Evolutionary conservation across 2,797 vertebrate species (phyloP).

Genomic region (Nasua narica): DNA sequence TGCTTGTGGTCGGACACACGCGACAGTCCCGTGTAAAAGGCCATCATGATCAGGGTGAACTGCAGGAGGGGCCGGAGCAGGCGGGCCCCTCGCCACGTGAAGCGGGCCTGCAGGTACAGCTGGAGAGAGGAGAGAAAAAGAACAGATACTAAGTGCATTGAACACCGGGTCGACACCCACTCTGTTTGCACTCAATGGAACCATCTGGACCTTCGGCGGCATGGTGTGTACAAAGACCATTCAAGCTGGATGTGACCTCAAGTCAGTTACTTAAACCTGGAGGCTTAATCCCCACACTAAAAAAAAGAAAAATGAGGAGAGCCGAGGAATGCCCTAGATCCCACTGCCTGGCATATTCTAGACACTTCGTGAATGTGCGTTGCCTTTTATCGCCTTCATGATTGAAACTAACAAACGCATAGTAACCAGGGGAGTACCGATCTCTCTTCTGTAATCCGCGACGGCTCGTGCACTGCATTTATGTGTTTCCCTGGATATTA

Average conservation of each 20-base stretch:
- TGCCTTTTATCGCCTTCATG: neutral
- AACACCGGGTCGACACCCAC: fast-evolving
- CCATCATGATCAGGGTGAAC: constrained; percentile 99
- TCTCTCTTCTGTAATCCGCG: neutral
- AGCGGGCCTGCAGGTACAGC: constrained; percentile 99
- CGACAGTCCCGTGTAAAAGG: constrained; percentile 97
- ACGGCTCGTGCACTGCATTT: neutral
- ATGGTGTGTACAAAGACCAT: neutral
- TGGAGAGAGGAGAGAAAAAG: constrained; percentile 72
- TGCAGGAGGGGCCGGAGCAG: constrained; percentile 96
- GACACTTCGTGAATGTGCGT: neutral
- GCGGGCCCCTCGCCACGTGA: constrained; percentile 98
- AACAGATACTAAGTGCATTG: neutral
- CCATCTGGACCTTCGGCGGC: too few species aligned
- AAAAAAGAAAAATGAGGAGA: neutral
- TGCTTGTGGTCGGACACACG: constrained; percentile 98
- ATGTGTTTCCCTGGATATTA: neutral
- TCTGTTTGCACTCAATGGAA: neutral
- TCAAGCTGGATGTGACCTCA: neutral
- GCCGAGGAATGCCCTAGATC: neutral
- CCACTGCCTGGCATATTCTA: neutral
- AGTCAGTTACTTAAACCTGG: neutral
- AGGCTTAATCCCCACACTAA: neutral
- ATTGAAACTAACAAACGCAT: neutral
- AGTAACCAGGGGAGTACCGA: neutral